Conservation (phyloP, 2,113 vertebrate species). For the Pterocles gutturalis region DNA sequence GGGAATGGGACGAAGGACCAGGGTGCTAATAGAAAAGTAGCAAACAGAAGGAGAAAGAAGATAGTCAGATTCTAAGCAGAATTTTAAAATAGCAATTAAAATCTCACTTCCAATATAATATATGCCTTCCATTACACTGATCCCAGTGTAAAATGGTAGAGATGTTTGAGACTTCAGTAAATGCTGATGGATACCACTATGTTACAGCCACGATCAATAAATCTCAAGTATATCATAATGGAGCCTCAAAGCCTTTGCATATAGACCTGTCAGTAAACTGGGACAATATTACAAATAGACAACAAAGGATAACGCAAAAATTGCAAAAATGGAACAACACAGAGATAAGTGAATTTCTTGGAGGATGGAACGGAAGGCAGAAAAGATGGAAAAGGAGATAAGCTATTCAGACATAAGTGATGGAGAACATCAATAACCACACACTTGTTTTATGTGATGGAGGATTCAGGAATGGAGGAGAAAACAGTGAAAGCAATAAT, state of each 20-base stretch:
- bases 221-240: constrained; percentile 2
- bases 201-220: background rate
- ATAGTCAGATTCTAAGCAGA: background rate
- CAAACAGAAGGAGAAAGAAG: background rate
- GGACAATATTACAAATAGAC: constrained; percentile 31
- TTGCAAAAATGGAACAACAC: background rate
- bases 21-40: background rate
- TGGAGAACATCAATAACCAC: background rate
- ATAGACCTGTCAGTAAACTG: constrained; percentile 27
- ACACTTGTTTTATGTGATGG: background rate
- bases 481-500: background rate
- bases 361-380: background rate
- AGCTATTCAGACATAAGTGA: background rate
- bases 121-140: background rate
- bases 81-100: background rate
- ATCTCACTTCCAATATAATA: background rate
- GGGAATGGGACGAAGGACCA: background rate
- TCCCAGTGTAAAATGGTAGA: background rate
- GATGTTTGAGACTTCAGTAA: background rate
- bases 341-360: background rate
- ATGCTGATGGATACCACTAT: constrained; percentile 16
- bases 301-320: constrained; percentile 6
- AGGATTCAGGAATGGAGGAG: background rate
- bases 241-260: background rate
- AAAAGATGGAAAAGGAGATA: constrained; percentile 22